phyloP scores from a whole-genome alignment of 2,797 vertebrate species.

The Gouania willdenowi region DNA sequence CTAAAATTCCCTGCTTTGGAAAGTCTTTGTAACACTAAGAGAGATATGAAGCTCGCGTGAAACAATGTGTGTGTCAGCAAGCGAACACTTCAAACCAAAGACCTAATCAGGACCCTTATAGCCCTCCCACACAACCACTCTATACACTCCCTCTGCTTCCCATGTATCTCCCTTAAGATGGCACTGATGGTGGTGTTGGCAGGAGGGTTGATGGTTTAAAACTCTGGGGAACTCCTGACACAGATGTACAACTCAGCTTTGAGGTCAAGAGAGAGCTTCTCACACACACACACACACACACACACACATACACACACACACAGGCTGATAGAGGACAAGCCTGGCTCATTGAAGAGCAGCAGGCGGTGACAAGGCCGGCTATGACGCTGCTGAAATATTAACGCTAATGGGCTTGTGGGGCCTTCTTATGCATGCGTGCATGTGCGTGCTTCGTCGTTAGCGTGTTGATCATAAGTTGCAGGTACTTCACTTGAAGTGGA shows the following conservation, averaged over 20 bases:
- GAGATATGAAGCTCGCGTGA: constrained; percentile 40
- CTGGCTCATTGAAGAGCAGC: constrained; percentile 33
- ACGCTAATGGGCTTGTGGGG: constrained; percentile 60
- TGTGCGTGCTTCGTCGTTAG: constrained; percentile 1
- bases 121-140: constrained; percentile 61
- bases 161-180: constrained; percentile 30
- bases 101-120: constrained; percentile 67
- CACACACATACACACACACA: no score
- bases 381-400: constrained; percentile 67
- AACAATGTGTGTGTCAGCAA: constrained; percentile 31
- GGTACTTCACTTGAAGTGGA: constrained; percentile 55
- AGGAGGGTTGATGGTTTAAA: not conserved
- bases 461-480: constrained; percentile 37
- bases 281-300: no score
- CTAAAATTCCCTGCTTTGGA: constrained; percentile 51
- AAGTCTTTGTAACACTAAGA: constrained; percentile 48
- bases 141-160: constrained; percentile 29
- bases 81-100: constrained; percentile 63
- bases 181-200: not conserved
- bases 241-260: constrained; percentile 4
- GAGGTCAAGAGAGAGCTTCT: constrained; percentile 46
- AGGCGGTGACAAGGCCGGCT: constrained; percentile 54
- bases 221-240: constrained; percentile 28
- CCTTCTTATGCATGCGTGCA: constrained; percentile 3
- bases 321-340: constrained; percentile 29